These are phyloP conservation scores for Spisula solida DNA, from an alignment of 2,888 invertebrate species.

Conservation along the genomic window DNA sequence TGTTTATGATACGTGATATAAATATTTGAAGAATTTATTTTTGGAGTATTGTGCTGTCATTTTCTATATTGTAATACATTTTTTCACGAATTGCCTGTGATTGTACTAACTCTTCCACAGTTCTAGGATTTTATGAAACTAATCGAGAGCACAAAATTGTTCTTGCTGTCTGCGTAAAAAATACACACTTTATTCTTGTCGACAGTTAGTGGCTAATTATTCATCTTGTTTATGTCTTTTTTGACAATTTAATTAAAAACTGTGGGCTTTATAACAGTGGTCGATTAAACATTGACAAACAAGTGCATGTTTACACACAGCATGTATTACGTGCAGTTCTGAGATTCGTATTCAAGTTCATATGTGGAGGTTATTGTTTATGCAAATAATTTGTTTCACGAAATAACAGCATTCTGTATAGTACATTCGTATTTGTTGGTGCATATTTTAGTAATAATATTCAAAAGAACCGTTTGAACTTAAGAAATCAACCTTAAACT, in stretches of 20 bases:
- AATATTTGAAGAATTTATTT: neutral
- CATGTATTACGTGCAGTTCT: too few relatives aligned
- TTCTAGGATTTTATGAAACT: neutral
- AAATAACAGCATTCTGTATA: neutral
- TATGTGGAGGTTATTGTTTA: too few relatives aligned
- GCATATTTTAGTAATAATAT: neutral
- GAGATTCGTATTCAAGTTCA: too few relatives aligned
- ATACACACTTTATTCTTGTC: too few relatives aligned
- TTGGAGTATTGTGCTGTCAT: neutral
- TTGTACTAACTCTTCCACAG: neutral
- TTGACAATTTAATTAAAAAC: too few relatives aligned
- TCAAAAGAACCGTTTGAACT: neutral
- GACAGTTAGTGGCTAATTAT: too few relatives aligned
- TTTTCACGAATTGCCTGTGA: neutral
- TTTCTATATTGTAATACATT: neutral
- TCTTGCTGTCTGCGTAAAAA: too few relatives aligned
- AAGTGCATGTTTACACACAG: too few relatives aligned
- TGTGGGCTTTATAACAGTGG: too few relatives aligned
- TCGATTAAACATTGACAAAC: too few relatives aligned
- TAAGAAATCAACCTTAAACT: constrained; percentile 9
- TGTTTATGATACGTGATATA: neutral
- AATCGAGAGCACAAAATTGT: neutral
- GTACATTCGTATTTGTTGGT: neutral
- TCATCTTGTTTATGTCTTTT: too few relatives aligned
- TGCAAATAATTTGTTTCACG: too few relatives aligned